These are phyloP conservation scores for Anticlea derivata DNA, from an alignment of 2,888 invertebrate species.

Conservation along the genomic window DNA sequence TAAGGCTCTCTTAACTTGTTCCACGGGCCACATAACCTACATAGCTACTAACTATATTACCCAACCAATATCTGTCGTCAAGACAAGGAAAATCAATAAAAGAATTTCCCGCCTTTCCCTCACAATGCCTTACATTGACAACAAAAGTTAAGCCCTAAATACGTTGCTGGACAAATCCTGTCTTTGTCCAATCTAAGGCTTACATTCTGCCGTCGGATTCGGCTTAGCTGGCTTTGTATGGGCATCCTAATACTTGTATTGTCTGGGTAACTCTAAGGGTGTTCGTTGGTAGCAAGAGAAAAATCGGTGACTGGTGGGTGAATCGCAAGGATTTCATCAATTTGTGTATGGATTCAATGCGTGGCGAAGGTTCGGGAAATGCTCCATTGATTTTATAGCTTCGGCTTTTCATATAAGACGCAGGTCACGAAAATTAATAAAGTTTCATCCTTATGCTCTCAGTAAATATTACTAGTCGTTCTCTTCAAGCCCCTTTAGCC, in stretches of 20 bases:
- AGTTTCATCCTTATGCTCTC: too few species aligned
- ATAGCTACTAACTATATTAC: background rate
- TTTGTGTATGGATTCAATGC: background rate
- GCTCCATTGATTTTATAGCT: too few species aligned
- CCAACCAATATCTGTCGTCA: slow-evolving; percentile 1
- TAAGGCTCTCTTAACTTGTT: background rate
- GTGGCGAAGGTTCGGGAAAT: too few species aligned
- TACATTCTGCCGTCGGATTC: slow-evolving; percentile 60
- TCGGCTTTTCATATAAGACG: too few species aligned
- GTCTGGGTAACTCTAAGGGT: slow-evolving; percentile 29
- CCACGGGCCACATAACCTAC: background rate
- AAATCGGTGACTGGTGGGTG: slow-evolving; percentile 19
- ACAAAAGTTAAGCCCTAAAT: slow-evolving; percentile 70
- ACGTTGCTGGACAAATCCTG: slow-evolving; percentile 63
- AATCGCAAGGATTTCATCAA: slow-evolving; percentile 3
- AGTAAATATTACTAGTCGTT: too few species aligned
- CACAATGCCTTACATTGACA: slow-evolving; percentile 41
- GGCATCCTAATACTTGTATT: slow-evolving; percentile 71
- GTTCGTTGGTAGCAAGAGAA: background rate
- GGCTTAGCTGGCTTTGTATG: slow-evolving; percentile 70
- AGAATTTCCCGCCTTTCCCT: slow-evolving; percentile 28
- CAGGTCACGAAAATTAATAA: too few species aligned
- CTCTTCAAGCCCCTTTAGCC: too few species aligned
- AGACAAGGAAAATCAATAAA: slow-evolving; percentile 16
- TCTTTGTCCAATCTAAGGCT: slow-evolving; percentile 70